Conservation (phyloP, 2,888 invertebrate genomes). For the Platycheirus albimanus region DNA sequence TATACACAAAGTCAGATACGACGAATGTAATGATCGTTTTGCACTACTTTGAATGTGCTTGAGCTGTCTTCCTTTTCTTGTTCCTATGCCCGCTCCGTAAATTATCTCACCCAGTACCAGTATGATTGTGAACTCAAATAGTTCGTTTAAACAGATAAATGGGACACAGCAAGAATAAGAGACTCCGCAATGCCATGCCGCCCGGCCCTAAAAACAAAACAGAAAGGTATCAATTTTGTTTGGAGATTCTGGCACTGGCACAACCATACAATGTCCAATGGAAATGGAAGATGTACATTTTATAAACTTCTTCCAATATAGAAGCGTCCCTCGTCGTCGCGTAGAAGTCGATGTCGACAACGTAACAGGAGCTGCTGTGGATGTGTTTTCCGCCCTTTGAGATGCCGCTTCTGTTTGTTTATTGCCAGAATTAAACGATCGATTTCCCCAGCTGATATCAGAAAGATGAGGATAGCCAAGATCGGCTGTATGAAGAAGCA, state of each 20-base stretch:
- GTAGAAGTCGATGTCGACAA: slow-evolving; percentile 14
- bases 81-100: slow-evolving; percentile 44
- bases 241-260: slow-evolving; percentile 5
- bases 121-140: slow-evolving; percentile 58
- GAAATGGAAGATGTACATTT: not conserved
- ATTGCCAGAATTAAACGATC: slow-evolving; percentile 75
- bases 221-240: slow-evolving; percentile 64
- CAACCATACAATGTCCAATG: not conserved
- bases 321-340: not conserved
- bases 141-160: slow-evolving; percentile 65
- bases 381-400: slow-evolving; percentile 60
- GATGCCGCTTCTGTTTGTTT: slow-evolving; percentile 75
- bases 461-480: slow-evolving; percentile 24
- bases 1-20: not conserved
- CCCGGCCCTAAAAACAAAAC: slow-evolving; percentile 47
- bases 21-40: slow-evolving; percentile 45
- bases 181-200: slow-evolving; percentile 15
- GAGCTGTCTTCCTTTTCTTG: not conserved
- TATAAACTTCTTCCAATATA: not conserved
- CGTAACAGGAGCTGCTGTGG: slow-evolving; percentile 66
- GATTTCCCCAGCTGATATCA: slow-evolving; percentile 67
- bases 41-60: slow-evolving; percentile 64
- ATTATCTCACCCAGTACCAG: slow-evolving; percentile 53
- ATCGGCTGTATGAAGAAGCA: slow-evolving; percentile 14
- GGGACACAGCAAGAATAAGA: slow-evolving; percentile 45